Percentiles rank a stretch among this genome's conserved stretches.
These are phyloP conservation scores for Aphrocallistes beatrix DNA, from an alignment of 37 sponge, comb jelly and placozoan genomes.

Conservation along the genomic window DNA sequence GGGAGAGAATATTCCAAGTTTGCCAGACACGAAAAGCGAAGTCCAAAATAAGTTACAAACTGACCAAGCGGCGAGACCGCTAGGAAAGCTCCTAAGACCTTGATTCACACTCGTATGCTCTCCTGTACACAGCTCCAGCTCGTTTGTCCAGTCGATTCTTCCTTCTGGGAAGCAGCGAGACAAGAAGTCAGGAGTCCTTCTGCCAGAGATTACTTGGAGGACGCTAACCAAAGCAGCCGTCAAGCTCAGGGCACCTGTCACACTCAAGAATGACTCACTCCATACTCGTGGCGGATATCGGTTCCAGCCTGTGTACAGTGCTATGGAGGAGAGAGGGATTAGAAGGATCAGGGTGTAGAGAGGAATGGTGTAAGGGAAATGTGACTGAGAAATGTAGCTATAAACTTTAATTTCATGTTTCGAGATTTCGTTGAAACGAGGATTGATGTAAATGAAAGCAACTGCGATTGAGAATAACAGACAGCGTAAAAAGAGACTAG, in stretches of 20 bases:
- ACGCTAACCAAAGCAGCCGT: neutral
- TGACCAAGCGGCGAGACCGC: conserved; percentile 7
- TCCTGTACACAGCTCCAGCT: neutral
- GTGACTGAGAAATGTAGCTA: neutral
- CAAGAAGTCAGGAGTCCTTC: neutral
- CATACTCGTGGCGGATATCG: neutral
- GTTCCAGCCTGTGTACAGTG: neutral
- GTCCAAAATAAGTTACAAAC: conserved; percentile 3
- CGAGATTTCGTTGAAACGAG: neutral
- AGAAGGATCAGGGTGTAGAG: neutral
- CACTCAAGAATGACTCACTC: neutral
- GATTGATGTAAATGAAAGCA: neutral
- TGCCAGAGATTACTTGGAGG: neutral
- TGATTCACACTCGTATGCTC: neutral
- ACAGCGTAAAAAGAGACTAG: neutral
- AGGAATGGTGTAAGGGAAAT: neutral
- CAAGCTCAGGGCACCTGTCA: neutral
- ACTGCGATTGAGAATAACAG: neutral
- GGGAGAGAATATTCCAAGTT: neutral
- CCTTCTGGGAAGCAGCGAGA: neutral
- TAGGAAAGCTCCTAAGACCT: neutral
- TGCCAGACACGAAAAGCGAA: neutral
- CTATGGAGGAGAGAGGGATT: neutral
- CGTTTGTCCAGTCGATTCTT: neutral
- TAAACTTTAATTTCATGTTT: neutral